Evolutionary conservation across 2,113 vertebrate genomes (phyloP), one percentile per base, ranked within the genome.

Genomic region (Pogonocichla stellata): DNA sequence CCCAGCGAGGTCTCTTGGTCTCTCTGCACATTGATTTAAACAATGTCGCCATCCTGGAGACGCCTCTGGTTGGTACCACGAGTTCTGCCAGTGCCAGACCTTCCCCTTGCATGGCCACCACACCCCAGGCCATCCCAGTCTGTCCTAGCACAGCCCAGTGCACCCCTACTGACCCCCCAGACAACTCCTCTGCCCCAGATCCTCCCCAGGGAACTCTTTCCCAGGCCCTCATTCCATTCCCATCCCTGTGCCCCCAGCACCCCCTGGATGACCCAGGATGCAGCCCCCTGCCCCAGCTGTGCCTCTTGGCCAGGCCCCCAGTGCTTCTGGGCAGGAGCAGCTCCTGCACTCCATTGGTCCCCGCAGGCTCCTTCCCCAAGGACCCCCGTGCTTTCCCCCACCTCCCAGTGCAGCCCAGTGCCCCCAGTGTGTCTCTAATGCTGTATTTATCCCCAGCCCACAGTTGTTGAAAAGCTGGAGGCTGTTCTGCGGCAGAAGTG

Each of bases 391-490:
- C 40, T 42, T 36, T 42, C 16, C 23, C 18, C 15, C 24, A 5
- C 9, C 13, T 25, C n/a, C 40, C 48, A 19, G 48, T 22, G 6
- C 25, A 50, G 2, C 28, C 25, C 81, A 36, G 40, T 19, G 15
- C 9, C 28, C 18, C 36, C 8, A 11, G 40, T 2, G 0, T 22
- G 25, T 40, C 12, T 23, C 25, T 80, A 45, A 91, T 7, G 6
- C 36, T 58, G 8, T 24, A 8, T 86, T 73, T 60, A 13, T 54
- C 67, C 25, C 20, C 45, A 73, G 74, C 7, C 5, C 12, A 19
- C 13, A 17, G 5, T 28, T 14, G 1, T 3, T 45, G 62, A n/a
- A 23, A n/a, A n/a, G 38, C 2, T 9, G 13, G 7, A 28, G 28
- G 3, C 43, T 45, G 16, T 9, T 45, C 4, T 45, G 43, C 8